Base-by-base conservation (phyloP, 2,797 vertebrate genomes). In the Streptopelia turtur region DNA sequence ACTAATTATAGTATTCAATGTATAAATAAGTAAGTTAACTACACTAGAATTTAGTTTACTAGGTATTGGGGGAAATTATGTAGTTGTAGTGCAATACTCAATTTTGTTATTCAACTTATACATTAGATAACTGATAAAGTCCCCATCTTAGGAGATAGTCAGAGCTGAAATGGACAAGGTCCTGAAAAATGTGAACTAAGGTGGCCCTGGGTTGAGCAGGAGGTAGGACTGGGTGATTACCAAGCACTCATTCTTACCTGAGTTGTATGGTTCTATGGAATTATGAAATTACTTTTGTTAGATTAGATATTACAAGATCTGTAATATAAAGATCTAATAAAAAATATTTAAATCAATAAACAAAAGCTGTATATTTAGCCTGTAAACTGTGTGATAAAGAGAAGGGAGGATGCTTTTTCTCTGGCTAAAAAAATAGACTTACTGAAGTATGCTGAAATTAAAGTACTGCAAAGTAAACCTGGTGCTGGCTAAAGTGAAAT, bases 401-500 rank as follows among this genome's bases (percentile, higher is more conserved):
- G 25, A 88, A 66, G 43, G 24, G 37, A 63, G 16, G 17, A 43
- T 80, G 4, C 41, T 79, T 83, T 83, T 93, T 83, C 50, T 45
- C 16, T 86, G 53, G 5, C 65, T 93, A 71, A 81, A 72, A 90
- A 93, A 93, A 90, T 24, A 57, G 68, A 65, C 79, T 33, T 90
- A 91, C 30, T 65, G 30, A 89, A 66, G 59, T 66, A 39, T 1
- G 2, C n/a, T 65, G 37, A 68, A 92, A 57, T 81, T 81, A 68
- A 88, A 86, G 52, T 85, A 80, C 57, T 81, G 31, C 70, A 50
- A 84, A 79, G 37, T 87, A 84, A 91, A 60, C 33, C 41, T 72
- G 6, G 43, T 35, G 37, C 30, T 82, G 59, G 31, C 41, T 92
- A 21, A 78, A 92, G 47, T 68, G 47, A 90, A 69, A 79, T 89